These are phyloP conservation scores for Heliconius hermathena DNA, from an alignment of 1,140 invertebrate genomes.

Conservation along the genomic window DNA sequence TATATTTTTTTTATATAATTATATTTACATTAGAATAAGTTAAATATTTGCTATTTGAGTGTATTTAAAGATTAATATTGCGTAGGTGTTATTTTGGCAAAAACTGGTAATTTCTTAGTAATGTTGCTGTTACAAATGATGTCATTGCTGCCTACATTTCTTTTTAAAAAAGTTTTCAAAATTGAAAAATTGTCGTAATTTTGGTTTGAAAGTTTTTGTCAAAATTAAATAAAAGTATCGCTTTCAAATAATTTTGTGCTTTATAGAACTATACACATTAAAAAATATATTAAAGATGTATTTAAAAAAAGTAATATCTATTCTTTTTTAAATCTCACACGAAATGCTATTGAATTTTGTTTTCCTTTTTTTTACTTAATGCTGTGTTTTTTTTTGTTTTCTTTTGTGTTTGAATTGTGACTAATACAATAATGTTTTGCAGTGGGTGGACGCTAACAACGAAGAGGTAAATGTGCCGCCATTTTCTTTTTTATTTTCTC, in stretches of 20 bases:
- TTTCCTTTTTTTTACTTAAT: neutral
- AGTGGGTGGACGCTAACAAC: constrained; percentile 86
- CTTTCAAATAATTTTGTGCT: constrained; percentile 47
- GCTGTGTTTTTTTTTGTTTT: constrained; percentile 52
- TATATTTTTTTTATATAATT: constrained; percentile 8
- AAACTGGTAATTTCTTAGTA: constrained; percentile 16
- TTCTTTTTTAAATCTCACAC: constrained; percentile 42
- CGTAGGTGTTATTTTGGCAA: constrained; percentile 13
- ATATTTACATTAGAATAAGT: constrained; percentile 10
- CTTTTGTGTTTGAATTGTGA: constrained; percentile 61
- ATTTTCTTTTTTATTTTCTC: constrained; percentile 32
- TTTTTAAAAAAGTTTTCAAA: too few relatives aligned
- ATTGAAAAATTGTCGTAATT: too few relatives aligned
- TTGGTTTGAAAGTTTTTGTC: constrained; percentile 4
- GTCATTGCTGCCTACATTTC: neutral
- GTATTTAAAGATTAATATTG: constrained; percentile 22
- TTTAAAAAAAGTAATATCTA: constrained; percentile 40
- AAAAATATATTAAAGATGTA: constrained; percentile 23
- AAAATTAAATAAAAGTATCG: constrained; percentile 20
- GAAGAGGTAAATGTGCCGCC: constrained; percentile 81
- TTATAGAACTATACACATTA: constrained; percentile 51
- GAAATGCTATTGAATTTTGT: constrained; percentile 67
- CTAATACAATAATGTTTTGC: constrained; percentile 79
- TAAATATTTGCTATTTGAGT: constrained; percentile 12
- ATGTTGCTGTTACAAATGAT: neutral